These are phyloP conservation scores for Mus pahari DNA, from an alignment of 2,113 vertebrate genomes.

Conservation along the genomic window DNA sequence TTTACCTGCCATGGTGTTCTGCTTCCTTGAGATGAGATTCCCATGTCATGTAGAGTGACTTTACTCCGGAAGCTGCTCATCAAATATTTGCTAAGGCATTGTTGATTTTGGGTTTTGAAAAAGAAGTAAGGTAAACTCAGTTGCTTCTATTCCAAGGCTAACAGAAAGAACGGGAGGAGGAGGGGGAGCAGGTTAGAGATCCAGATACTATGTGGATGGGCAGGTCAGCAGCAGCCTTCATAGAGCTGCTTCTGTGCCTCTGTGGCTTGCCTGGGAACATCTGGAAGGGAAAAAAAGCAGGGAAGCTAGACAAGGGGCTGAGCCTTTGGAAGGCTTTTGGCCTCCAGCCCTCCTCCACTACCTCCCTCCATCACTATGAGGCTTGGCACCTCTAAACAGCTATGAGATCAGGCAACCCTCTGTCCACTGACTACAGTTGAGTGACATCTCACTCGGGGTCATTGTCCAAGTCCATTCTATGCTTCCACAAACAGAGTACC, in stretches of 20 bases:
- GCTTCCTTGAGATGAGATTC: neutral
- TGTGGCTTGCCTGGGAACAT: neutral
- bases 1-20: neutral
- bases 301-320: neutral
- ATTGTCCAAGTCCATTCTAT: neutral
- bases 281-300: neutral
- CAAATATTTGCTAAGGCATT: constrained; percentile 57
- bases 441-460: neutral
- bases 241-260: no score
- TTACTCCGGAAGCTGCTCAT: constrained; percentile 18
- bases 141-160: neutral
- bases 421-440: neutral
- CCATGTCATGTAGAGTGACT: neutral
- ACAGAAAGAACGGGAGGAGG: neutral
- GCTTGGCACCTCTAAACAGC: neutral
- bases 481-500: neutral
- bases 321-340: neutral
- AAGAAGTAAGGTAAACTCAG: constrained; percentile 15
- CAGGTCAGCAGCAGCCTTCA: neutral
- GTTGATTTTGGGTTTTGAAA: constrained; percentile 49
- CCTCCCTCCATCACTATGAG: neutral
- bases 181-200: neutral
- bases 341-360: neutral
- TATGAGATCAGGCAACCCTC: neutral
- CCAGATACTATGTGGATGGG: neutral